Conservation (phyloP, 2,113 vertebrate species). For the human (Homo sapiens) region DNA sequence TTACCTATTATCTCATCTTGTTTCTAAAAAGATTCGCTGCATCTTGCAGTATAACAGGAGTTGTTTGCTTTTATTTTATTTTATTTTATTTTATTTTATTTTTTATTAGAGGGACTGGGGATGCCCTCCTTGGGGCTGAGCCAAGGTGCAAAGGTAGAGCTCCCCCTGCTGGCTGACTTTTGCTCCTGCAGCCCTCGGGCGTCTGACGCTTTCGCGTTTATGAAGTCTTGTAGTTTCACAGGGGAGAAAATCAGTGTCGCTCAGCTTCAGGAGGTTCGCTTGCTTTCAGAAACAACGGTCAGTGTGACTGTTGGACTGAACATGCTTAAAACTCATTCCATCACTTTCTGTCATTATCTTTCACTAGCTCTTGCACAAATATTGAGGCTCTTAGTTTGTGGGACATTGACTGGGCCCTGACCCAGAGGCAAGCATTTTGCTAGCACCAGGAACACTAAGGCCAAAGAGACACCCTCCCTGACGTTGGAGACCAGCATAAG, state of each 20-base stretch:
- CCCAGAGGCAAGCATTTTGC: background rate
- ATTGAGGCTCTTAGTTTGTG: background rate
- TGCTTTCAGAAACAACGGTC: background rate
- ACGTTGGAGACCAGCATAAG: background rate
- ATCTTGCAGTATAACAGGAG: background rate
- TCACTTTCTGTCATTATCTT: background rate
- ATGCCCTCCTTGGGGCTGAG: background rate
- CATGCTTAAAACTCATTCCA: background rate
- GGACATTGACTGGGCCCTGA: background rate
- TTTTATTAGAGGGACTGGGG: fast-evolving
- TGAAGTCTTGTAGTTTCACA: background rate
- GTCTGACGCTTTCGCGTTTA: background rate
- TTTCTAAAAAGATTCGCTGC: background rate
- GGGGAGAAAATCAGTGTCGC: background rate
- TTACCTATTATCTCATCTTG: background rate
- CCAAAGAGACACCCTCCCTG: background rate
- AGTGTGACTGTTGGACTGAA: background rate
- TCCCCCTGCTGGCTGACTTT: conserved; percentile 66
- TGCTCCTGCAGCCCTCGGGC: conserved; percentile 9
- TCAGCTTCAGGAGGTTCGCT: background rate
- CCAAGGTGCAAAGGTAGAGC: background rate
- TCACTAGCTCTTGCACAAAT: background rate
- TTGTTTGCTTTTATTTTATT: background rate
- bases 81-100: background rate
- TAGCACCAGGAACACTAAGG: background rate